These are phyloP conservation scores for Dicycla oo DNA, from an alignment of 2,888 invertebrate species.

Conservation along the genomic window DNA sequence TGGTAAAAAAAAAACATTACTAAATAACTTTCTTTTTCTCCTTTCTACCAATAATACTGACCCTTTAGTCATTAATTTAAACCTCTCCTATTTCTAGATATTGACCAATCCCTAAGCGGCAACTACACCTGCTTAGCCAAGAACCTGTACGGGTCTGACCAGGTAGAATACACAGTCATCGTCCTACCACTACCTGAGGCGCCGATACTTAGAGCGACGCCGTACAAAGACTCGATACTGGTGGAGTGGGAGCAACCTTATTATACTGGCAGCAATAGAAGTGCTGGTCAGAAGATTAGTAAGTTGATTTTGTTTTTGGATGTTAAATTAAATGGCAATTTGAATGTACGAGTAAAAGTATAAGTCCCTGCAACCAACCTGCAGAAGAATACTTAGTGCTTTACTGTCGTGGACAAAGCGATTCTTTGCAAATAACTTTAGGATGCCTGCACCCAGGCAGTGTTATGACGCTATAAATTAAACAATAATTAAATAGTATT, in stretches of 20 bases:
- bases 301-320: slow-evolving; percentile 64
- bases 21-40: background rate
- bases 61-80: background rate
- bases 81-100: slow-evolving; percentile 72
- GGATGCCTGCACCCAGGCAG: background rate
- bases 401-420: background rate
- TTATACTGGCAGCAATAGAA: slow-evolving; percentile 76
- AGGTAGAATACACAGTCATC: slow-evolving; percentile 94
- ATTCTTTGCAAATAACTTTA: background rate
- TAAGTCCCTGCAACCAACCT: background rate
- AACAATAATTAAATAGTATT: background rate
- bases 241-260: slow-evolving; percentile 93
- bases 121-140: slow-evolving; percentile 95
- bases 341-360: background rate
- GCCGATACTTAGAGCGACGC: slow-evolving; percentile 91
- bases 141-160: slow-evolving; percentile 96
- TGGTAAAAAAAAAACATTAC: no score
- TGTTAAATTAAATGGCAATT: background rate
- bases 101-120: slow-evolving; percentile 92
- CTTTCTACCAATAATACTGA: background rate
- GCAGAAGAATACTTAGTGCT: background rate
- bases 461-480: background rate
- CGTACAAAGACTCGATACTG: slow-evolving; percentile 86
- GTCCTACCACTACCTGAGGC: slow-evolving; percentile 94
- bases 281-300: slow-evolving; percentile 83